A percentile compares a stretch with the other conserved stretches of the same genome.
These are phyloP conservation scores for Amphiduros pacificus DNA, from an alignment of 2,888 invertebrate species.

Conservation along the genomic window DNA sequence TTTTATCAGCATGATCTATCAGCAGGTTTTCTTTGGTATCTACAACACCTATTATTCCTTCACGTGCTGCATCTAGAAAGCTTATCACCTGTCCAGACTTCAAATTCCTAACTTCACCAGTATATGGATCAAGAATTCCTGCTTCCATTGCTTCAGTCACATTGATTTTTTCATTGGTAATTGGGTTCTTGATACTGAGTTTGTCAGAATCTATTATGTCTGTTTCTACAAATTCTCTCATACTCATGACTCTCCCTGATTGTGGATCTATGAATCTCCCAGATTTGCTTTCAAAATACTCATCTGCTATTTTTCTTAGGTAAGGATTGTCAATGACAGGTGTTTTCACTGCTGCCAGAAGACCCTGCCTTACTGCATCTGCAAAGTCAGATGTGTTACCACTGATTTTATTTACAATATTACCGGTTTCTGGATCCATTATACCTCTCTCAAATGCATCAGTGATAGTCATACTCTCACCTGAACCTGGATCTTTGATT, in stretches of 20 bases:
- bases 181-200: constrained; percentile 64
- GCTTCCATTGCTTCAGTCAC: constrained; percentile 68
- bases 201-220: constrained; percentile 37
- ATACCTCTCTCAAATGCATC: constrained; percentile 60
- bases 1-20: no score
- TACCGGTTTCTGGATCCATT: constrained; percentile 66
- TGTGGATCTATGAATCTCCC: neutral
- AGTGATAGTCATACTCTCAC: constrained; percentile 31
- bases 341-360: constrained; percentile 12
- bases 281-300: constrained; percentile 62
- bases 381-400: constrained; percentile 31
- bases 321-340: constrained; percentile 3
- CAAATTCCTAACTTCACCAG: constrained; percentile 62
- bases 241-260: constrained; percentile 62
- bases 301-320: constrained; percentile 6
- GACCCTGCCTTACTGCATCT: constrained; percentile 29
- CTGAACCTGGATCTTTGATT: constrained; percentile 43
- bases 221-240: constrained; percentile 41
- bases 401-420: constrained; percentile 25
- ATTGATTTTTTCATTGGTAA: constrained; percentile 55
- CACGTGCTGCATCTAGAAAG: constrained; percentile 72
- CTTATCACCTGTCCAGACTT: constrained; percentile 68
- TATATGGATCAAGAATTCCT: constrained; percentile 66
- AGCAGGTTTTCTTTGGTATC: no score
- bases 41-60: constrained; percentile 38